These are phyloP conservation scores for Charaxes varanes DNA, from an alignment of 1,140 invertebrate genomes.

Conservation along the genomic window DNA sequence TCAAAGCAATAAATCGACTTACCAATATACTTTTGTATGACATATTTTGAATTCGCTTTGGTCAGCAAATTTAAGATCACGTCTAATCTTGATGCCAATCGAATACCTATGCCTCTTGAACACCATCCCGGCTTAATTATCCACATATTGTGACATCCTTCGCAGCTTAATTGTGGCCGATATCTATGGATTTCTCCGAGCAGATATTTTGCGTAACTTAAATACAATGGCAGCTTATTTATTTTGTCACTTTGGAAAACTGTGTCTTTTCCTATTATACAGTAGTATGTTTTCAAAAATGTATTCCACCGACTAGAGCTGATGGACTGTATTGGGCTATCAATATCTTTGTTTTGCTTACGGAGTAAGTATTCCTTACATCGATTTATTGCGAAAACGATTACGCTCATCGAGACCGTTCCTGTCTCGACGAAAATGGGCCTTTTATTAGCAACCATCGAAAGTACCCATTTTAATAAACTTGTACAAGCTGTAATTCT, in stretches of 20 bases:
- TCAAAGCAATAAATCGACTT: conserved; percentile 25
- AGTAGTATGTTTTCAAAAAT: conserved; percentile 78
- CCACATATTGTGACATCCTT: conserved; percentile 92
- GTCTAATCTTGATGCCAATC: conserved; percentile 68
- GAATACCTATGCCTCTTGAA: conserved; percentile 91
- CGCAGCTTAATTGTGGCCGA: conserved; percentile 81
- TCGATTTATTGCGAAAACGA: conserved; percentile 76
- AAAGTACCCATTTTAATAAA: conserved; percentile 85
- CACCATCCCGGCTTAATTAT: conserved; percentile 93
- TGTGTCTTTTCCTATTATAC: conserved; percentile 54
- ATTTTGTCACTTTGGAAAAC: conserved; percentile 57
- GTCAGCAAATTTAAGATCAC: conserved; percentile 80
- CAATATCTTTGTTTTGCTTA: conserved; percentile 73
- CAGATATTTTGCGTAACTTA: conserved; percentile 73
- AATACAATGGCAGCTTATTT: conserved; percentile 68
- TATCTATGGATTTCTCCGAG: conserved; percentile 76
- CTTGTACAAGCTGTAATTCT: conserved; percentile 88
- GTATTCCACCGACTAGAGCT: conserved; percentile 80
- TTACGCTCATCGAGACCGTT: conserved; percentile 63
- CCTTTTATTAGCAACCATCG: conserved; percentile 53
- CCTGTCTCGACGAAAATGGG: conserved; percentile 62
- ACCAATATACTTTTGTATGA: conserved; percentile 96
- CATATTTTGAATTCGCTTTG: conserved; percentile 78
- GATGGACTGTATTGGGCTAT: conserved; percentile 48
- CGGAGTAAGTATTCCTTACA: conserved; percentile 72